Base-by-base conservation (phyloP, 2,888 invertebrate species). In the Rhingia campestris region DNA sequence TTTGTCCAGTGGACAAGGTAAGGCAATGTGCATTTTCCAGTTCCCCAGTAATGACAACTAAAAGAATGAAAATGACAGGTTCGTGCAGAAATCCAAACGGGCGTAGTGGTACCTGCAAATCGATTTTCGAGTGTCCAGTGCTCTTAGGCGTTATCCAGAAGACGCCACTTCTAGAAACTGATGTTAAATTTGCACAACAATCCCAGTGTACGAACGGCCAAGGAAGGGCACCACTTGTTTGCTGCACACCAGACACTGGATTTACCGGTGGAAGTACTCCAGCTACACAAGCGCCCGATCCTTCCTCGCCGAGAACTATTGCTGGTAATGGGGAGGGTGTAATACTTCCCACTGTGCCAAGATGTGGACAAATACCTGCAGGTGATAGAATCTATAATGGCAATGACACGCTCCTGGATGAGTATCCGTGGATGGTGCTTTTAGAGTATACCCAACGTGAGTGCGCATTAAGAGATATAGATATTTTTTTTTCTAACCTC, bases 341-440 rank as follows among this genome's bases (percentile, higher is more conserved):
- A 76, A 58, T 88, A 6, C 72, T 91, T 73, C 91, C 91, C 0
- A 80, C 64, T 33, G 86, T 89, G 3, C 90, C 90, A 3, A 66
- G 79, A 3, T 92, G 91, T 64, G 91, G 91, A 7, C 88, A 87
- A 30, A 85, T 86, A 33, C 87, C 90, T 4, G 85, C 89, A 63
- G 89, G 90, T 39, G 92, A 94, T 87, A 92, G 92, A 86, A 94
- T 95, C 61, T 93, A 94, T 53, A 95, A 94, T 12, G 95, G 95
- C 12, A 92, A 92, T 39, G 88, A 90, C 47, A 92, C 94, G 0
- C 93, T 93, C 0, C 87, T 95, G 1, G 94, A 94, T 86, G 95
- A 95, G 86, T 95, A 94, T 87, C 94, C 94, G 0, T 95, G 95
- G 95, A 94, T 84, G 79, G 93, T 92, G 0, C 90, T 95, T n/a